Evolutionary conservation across 2,888 invertebrate species (phyloP).

Genomic region (Drosophila barbarae): DNA sequence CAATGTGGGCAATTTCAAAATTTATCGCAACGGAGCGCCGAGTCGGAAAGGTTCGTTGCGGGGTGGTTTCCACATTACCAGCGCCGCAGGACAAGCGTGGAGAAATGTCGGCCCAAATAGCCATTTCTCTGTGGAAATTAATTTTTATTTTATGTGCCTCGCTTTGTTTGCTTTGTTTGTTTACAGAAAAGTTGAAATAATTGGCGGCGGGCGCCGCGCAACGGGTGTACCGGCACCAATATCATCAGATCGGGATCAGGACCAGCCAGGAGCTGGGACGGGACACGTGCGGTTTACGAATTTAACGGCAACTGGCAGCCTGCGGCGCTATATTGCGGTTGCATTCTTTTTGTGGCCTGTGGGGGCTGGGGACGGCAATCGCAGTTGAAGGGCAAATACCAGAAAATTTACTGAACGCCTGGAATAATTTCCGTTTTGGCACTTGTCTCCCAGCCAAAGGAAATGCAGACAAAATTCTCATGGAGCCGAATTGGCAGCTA

Average conservation of each 20-base stretch:
- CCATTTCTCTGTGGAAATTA: slow-evolving; percentile 70
- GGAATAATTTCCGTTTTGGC: slow-evolving; percentile 41
- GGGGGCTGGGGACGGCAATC: slow-evolving; percentile 45
- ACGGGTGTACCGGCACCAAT: slow-evolving; percentile 22
- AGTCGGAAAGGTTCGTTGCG: slow-evolving; percentile 15
- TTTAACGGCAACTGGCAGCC: slow-evolving; percentile 49
- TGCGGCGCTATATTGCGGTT: slow-evolving; percentile 39
- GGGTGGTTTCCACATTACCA: slow-evolving; percentile 56
- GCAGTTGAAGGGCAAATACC: slow-evolving; percentile 45
- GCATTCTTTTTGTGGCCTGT: slow-evolving; percentile 3
- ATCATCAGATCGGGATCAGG: slow-evolving; percentile 24
- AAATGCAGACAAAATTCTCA: slow-evolving; percentile 56
- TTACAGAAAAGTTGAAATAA: slow-evolving; percentile 67
- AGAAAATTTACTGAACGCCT: slow-evolving; percentile 9
- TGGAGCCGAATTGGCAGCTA: slow-evolving; percentile 20
- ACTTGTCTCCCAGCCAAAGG: slow-evolving; percentile 49
- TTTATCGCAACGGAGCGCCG: slow-evolving; percentile 41
- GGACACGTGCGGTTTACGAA: slow-evolving; percentile 59
- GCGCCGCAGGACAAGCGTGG: slow-evolving; percentile 38
- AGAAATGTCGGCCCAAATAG: slow-evolving; percentile 68
- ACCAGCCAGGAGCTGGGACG: slow-evolving; percentile 5
- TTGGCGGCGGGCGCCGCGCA: slow-evolving; percentile 59
- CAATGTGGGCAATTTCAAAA: slow-evolving; percentile 65
- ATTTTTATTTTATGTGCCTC: slow-evolving; percentile 69
- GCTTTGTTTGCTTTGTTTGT: slow-evolving; percentile 57